These are phyloP conservation scores for Enteromius anoplus DNA, from an alignment of 2,797 vertebrate genomes.

Conservation along the genomic window DNA sequence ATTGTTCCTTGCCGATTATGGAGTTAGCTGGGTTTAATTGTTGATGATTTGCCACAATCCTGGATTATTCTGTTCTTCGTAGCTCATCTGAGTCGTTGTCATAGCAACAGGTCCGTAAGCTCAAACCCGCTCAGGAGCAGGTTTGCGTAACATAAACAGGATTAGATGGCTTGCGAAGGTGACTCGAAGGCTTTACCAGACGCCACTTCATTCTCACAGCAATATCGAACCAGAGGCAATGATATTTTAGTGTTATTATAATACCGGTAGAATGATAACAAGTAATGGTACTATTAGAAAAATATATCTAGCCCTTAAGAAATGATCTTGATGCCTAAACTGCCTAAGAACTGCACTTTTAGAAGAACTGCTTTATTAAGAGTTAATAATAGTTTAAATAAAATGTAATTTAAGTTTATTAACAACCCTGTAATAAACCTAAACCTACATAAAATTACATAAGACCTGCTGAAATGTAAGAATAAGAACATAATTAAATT, in stretches of 20 bases:
- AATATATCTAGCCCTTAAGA: neutral
- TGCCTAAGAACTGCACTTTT: neutral
- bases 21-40: constrained; percentile 18
- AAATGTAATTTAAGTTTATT: neutral
- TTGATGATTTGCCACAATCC: constrained; percentile 18
- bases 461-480: neutral
- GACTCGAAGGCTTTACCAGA: neutral
- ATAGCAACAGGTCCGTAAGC: constrained; percentile 4
- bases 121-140: neutral
- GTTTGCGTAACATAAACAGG: neutral
- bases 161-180: constrained; percentile 8
- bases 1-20: neutral
- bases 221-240: neutral
- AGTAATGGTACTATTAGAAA: neutral
- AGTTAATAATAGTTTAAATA: neutral
- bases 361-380: neutral
- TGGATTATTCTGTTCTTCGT: constrained; percentile 7
- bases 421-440: neutral
- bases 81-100: neutral
- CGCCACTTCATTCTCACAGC: neutral
- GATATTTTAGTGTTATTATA: neutral
- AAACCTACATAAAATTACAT: neutral
- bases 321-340: neutral
- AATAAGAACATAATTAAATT: neutral
- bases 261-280: neutral